Percentiles rank a stretch among this genome's conserved stretches.
Evolutionary conservation across 2,113 vertebrate species (phyloP).

Genomic region (Tamias sibiricus): DNA sequence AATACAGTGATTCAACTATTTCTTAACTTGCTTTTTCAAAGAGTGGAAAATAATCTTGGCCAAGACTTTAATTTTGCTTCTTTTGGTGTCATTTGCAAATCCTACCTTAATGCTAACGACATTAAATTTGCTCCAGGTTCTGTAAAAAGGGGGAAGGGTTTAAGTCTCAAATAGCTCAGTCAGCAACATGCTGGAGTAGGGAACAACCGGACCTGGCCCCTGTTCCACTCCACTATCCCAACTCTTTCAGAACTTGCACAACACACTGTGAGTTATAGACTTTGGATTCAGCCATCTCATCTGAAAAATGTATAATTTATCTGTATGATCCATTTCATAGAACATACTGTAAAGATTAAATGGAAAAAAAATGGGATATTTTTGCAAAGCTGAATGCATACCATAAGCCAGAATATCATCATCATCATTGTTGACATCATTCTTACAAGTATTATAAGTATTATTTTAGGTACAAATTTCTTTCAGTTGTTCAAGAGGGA

Average conservation of each 20-base stretch:
- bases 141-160: not conserved
- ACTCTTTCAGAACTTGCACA: not conserved
- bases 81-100: not conserved
- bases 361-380: not conserved
- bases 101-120: not conserved
- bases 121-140: not conserved
- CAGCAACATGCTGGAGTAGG: not conserved
- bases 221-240: accelerated
- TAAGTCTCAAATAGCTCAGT: not conserved
- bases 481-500: not conserved
- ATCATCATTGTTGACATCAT: not conserved
- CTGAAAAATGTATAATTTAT: not conserved
- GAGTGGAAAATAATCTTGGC: not conserved
- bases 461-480: not conserved
- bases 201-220: not conserved
- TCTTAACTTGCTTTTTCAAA: not conserved
- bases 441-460: not conserved
- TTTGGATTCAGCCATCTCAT: not conserved
- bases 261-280: not conserved
- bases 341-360: not conserved
- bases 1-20: not conserved
- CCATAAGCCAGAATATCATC: not conserved
- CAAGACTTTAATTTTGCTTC: not conserved
- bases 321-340: not conserved
- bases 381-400: not conserved